phyloP scores from a whole-genome alignment of 2,888 invertebrate species.

The Cremastinae sp. region DNA sequence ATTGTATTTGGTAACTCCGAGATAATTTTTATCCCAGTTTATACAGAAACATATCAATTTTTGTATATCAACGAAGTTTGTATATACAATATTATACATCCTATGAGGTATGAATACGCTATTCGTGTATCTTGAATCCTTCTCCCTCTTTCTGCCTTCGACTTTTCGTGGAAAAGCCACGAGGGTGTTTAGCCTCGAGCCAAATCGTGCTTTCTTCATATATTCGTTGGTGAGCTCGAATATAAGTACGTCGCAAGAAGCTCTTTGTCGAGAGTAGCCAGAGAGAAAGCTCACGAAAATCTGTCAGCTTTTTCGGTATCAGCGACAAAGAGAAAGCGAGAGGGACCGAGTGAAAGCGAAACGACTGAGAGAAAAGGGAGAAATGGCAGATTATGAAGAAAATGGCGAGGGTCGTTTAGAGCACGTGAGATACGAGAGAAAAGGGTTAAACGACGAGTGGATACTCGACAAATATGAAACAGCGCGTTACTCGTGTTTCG shows the following conservation, averaged over 20 bases:
- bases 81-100: no score
- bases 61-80: no score
- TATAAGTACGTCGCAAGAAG: slow-evolving; percentile 9
- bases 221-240: background rate
- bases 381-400: slow-evolving; percentile 1
- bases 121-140: no score
- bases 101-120: no score
- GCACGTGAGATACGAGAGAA: slow-evolving; percentile 31
- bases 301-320: slow-evolving; percentile 7
- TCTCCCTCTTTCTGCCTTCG: slow-evolving; percentile 30
- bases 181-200: slow-evolving; percentile 64
- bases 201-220: slow-evolving; percentile 38
- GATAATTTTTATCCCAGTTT: no score
- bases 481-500: slow-evolving; percentile 48
- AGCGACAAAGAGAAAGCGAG: slow-evolving; percentile 5
- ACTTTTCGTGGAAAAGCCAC: slow-evolving; percentile 44
- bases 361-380: no score
- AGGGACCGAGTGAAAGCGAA: no score
- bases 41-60: no score
- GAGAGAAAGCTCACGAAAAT: slow-evolving; percentile 17
- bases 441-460: slow-evolving; percentile 57
- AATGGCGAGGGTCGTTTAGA: slow-evolving; percentile 10
- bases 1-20: no score
- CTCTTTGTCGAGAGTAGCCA: background rate
- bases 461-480: slow-evolving; percentile 70